These are phyloP conservation scores for Nycticebus coucang DNA, from an alignment of 2,113 vertebrate genomes.

Conservation along the genomic window DNA sequence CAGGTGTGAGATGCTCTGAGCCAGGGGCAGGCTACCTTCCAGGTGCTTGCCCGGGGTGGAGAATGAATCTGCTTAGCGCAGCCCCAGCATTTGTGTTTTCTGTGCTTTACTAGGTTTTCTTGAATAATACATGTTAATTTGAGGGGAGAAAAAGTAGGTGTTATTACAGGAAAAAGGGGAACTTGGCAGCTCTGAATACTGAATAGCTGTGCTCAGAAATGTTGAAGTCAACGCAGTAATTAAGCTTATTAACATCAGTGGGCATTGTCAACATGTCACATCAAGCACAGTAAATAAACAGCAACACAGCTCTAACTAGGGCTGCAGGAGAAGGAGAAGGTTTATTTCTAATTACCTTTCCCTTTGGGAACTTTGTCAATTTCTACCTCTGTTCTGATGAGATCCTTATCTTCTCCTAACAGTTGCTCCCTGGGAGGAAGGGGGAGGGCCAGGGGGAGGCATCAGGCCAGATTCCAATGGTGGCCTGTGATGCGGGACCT, in stretches of 20 bases:
- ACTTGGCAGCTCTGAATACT: constrained; percentile 54
- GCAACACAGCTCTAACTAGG: constrained; percentile 44
- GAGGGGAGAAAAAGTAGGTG: neutral
- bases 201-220: constrained; percentile 57
- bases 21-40: neutral
- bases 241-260: constrained; percentile 67
- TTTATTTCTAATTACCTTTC: constrained; percentile 70
- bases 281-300: constrained; percentile 58
- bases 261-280: constrained; percentile 59
- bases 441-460: neutral
- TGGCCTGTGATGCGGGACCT: neutral
- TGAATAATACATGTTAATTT: constrained; percentile 51
- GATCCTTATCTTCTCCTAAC: neutral
- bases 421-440: neutral
- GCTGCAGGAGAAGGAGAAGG: constrained; percentile 71
- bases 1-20: neutral
- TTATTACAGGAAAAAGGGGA: constrained; percentile 25
- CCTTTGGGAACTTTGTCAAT: constrained; percentile 67
- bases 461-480: neutral
- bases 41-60: accelerated
- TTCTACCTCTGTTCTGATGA: constrained; percentile 59
- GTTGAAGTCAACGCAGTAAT: constrained; percentile 37
- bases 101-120: constrained; percentile 16
- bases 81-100: neutral
- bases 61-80: neutral